Evolutionary conservation across 1,140 invertebrate species (phyloP), one percentile per base, ranked within the genome.

Genomic region (Drosophila asahinai): DNA sequence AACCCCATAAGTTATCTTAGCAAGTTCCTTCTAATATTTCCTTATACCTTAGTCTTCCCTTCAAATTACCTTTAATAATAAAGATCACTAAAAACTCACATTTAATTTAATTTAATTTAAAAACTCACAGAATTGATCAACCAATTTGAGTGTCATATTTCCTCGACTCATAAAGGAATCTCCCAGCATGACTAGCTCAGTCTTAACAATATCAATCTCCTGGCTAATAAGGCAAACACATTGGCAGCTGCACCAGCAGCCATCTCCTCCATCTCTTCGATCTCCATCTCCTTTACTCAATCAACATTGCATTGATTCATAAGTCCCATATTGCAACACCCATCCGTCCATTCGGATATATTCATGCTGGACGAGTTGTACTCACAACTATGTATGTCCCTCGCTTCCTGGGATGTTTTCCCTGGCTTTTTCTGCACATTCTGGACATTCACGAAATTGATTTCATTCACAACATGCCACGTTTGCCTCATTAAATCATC

Each of bases 401-500:
- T 48, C 64, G 54, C 70, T 51, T 73, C 71, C 70, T 74, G 71
- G 68, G 67, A 74, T 73, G 68, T 49, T 36, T 77, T 55, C 54
- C 57, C 48, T 77, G 57, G 74, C 79, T 83, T 78, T 82, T 82
- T 70, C 75, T 47, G 67, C 43, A 48, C 83, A 83, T 87, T 79
- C 86, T 86, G 82, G 72, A 91, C 86, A 90, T 90, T 86, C 86
- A 90, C 82, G 81, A 90, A 89, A 89, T 89, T 83, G 81, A 84
- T 89, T 91, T 91, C 89, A 91, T 91, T 91, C 89, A 91, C 84
- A 91, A 91, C 89, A 84, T 91, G 89, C 83, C 89, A 82, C 83
- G 89, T 82, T 82, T 91, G 89, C 68, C 89, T 91, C 89, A 91
- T 91, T 91, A 91, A 91, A 91, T 91, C 89, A 91, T 91, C 89